phyloP scores from a whole-genome alignment of 2,888 invertebrate genomes.

The Gymnocheta viridis region DNA sequence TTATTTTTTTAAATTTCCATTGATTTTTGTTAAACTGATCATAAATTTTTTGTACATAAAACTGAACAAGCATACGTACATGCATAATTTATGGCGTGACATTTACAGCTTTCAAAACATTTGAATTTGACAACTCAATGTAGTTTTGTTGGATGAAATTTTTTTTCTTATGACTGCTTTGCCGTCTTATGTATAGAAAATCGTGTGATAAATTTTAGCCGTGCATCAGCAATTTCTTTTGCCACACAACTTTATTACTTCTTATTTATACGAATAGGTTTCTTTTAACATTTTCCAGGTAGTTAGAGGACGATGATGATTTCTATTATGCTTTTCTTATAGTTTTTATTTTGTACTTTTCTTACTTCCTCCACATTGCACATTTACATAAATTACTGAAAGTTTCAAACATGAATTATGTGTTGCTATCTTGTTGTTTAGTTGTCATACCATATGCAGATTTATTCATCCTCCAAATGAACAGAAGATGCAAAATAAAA shows the following conservation, averaged over 20 bases:
- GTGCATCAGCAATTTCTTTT: conserved; percentile 45
- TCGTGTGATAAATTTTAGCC: conserved; percentile 7
- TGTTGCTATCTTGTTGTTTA: conserved; percentile 56
- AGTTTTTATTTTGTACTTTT: conserved; percentile 21
- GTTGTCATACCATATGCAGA: conserved; percentile 54
- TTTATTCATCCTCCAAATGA: conserved; percentile 35
- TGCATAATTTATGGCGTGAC: conserved; percentile 51
- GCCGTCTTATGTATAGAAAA: not conserved
- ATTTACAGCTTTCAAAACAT: conserved; percentile 46
- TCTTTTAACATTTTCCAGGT: conserved; percentile 9
- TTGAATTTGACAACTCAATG: conserved; percentile 56
- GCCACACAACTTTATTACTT: not conserved
- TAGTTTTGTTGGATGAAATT: not conserved
- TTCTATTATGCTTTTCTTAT: not conserved
- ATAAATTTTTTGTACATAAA: no score
- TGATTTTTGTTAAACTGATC: conserved; percentile 7
- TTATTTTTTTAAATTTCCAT: conserved; percentile 8
- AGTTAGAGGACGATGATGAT: conserved; percentile 18
- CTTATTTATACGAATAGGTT: not conserved
- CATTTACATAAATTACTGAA: conserved; percentile 68
- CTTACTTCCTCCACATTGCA: conserved; percentile 23
- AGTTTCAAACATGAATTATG: conserved; percentile 64
- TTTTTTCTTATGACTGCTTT: not conserved
- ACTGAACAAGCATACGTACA: not conserved
- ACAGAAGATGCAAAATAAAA: not conserved